Evolutionary conservation across 2,888 invertebrate genomes (phyloP).

Genomic region (Nephrocerus scutellatus): DNA sequence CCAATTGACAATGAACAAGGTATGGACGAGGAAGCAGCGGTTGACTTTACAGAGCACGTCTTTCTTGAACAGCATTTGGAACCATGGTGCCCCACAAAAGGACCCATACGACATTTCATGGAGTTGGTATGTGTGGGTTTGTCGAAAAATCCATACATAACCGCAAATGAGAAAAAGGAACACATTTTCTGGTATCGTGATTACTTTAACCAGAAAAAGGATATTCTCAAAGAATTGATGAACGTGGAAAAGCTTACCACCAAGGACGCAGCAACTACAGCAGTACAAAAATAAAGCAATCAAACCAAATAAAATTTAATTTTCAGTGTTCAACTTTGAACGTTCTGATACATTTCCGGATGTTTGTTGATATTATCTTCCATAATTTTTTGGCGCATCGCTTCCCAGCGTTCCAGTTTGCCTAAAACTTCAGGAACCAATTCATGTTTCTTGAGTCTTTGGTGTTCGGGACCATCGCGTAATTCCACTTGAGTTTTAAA

Average conservation of each 20-base stretch:
- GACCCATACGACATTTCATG: constrained; percentile 95
- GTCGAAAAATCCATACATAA: constrained; percentile 89
- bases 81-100: constrained; percentile 81
- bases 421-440: constrained; percentile 31
- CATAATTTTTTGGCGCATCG: constrained; percentile 33
- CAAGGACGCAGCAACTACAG: constrained; percentile 4
- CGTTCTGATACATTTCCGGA: constrained; percentile 41
- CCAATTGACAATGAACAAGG: constrained; percentile 97
- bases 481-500: constrained; percentile 42
- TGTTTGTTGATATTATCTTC: constrained; percentile 42
- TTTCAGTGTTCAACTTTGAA: constrained; percentile 25
- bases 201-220: constrained; percentile 77
- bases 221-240: constrained; percentile 52
- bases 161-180: constrained; percentile 76
- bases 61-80: constrained; percentile 82
- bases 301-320: background rate
- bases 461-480: constrained; percentile 38
- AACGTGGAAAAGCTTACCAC: constrained; percentile 23
- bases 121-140: constrained; percentile 89
- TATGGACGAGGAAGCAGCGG: constrained; percentile 57
- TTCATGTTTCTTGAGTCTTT: constrained; percentile 28
- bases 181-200: constrained; percentile 88
- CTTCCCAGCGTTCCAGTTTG: constrained; percentile 35
- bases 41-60: constrained; percentile 88
- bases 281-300: constrained; percentile 1